Percentiles rank a stretch among this genome's conserved stretches.
Conservation (phyloP, 2,113 vertebrate species). For the Microcebus griseorufus region DNA sequence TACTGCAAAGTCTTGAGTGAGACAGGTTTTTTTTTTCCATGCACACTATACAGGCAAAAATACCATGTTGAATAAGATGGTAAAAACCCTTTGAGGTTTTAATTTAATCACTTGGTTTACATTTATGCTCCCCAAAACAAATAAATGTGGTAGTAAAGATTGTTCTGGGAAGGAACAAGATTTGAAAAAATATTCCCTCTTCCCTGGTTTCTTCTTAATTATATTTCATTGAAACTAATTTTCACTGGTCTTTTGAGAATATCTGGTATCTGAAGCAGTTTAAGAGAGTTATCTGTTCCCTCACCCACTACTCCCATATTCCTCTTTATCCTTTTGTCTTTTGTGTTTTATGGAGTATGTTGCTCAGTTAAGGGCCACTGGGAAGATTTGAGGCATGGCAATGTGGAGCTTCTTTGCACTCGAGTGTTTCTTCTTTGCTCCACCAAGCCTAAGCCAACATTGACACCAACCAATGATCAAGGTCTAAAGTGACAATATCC, state of each 20-base stretch:
- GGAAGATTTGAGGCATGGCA: not conserved
- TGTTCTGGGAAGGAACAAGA: constrained; percentile 37
- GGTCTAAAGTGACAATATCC: not conserved
- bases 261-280: constrained; percentile 18
- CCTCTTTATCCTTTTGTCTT: constrained; percentile 25
- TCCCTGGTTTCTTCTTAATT: constrained; percentile 58
- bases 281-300: not conserved
- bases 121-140: constrained; percentile 61
- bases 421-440: not conserved
- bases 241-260: not conserved
- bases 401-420: not conserved
- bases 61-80: not conserved
- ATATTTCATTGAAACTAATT: constrained; percentile 60
- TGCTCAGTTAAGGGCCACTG: not conserved
- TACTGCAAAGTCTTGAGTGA: constrained; percentile 2
- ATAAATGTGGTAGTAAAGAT: constrained; percentile 60
- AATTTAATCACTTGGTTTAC: constrained; percentile 55
- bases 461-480: not conserved
- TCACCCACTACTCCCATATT: not conserved
- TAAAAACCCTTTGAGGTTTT: constrained; percentile 53
- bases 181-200: constrained; percentile 51
- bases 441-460: not conserved
- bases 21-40: not conserved
- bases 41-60: not conserved
- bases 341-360: constrained; percentile 41